Conservation (phyloP, 2,888 invertebrate genomes). For the Lithophane socia region DNA sequence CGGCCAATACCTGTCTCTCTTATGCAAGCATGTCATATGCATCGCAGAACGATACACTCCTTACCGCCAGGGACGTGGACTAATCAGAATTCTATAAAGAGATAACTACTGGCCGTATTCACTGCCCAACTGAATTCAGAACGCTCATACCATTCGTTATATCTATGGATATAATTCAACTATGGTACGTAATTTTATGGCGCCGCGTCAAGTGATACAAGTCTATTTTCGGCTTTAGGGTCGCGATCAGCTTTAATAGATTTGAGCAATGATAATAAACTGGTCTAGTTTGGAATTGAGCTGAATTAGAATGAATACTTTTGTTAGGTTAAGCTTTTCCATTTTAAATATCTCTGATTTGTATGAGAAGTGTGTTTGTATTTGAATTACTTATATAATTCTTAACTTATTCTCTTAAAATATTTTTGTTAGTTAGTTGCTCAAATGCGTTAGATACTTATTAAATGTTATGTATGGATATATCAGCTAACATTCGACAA, state of each 20-base stretch:
- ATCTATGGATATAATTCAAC: neutral
- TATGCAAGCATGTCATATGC: neutral
- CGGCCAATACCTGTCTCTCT: neutral
- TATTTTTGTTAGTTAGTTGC: slow-evolving; percentile 48
- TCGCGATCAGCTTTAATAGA: slow-evolving; percentile 45
- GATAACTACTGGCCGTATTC: neutral
- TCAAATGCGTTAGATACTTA: slow-evolving; percentile 46
- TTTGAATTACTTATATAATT: slow-evolving; percentile 45
- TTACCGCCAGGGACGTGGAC: neutral
- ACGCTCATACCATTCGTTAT: neutral
- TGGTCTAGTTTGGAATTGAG: slow-evolving; percentile 37
- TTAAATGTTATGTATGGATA: slow-evolving; percentile 24
- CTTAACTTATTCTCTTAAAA: slow-evolving; percentile 34
- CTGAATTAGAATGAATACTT: slow-evolving; percentile 38
- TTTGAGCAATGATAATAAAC: slow-evolving; percentile 51
- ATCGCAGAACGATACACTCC: neutral
- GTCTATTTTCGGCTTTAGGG: slow-evolving; percentile 21
- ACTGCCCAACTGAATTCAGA: too few relatives aligned
- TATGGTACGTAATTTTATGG: neutral
- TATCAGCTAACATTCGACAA: slow-evolving; percentile 10
- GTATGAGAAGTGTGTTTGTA: slow-evolving; percentile 37
- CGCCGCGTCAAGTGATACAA: slow-evolving; percentile 21
- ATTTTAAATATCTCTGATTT: slow-evolving; percentile 32
- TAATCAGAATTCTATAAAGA: neutral
- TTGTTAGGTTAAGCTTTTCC: slow-evolving; percentile 52